Evolutionary conservation across 2,888 invertebrate species (phyloP).

Genomic region (Lasioglossum oenotherae): DNA sequence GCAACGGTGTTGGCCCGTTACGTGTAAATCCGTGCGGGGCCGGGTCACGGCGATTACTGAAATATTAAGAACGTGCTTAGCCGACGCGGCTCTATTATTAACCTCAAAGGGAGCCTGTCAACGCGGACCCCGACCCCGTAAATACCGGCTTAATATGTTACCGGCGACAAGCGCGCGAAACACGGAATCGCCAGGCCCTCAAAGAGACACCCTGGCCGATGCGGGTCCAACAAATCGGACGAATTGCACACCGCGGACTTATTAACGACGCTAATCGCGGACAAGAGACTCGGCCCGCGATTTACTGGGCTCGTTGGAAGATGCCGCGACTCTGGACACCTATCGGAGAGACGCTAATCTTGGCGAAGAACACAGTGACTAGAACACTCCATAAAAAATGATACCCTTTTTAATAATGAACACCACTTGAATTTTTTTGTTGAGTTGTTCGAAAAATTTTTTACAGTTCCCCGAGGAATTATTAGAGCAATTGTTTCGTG

Average conservation of each 20-base stretch:
- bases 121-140: slow-evolving; percentile 70
- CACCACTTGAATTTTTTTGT: too few relatives aligned
- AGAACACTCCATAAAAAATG: too few relatives aligned
- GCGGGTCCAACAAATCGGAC: slow-evolving; percentile 35
- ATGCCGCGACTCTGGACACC: background rate
- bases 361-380: background rate
- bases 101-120: slow-evolving; percentile 76
- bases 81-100: slow-evolving; percentile 73
- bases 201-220: slow-evolving; percentile 44
- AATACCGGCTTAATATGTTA: slow-evolving; percentile 78
- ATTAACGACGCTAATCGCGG: slow-evolving; percentile 43
- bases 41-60: slow-evolving; percentile 58
- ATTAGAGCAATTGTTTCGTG: background rate
- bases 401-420: too few relatives aligned
- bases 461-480: background rate
- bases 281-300: background rate
- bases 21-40: slow-evolving; percentile 34
- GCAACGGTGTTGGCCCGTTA: background rate
- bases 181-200: slow-evolving; percentile 33
- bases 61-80: slow-evolving; percentile 77
- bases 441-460: too few relatives aligned
- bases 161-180: slow-evolving; percentile 76
- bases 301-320: background rate
- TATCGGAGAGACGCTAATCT: background rate
- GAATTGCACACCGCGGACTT: slow-evolving; percentile 11